These are phyloP conservation scores for Neolamprologus hecqui DNA, from an alignment of 2,113 vertebrate genomes.

Conservation along the genomic window DNA sequence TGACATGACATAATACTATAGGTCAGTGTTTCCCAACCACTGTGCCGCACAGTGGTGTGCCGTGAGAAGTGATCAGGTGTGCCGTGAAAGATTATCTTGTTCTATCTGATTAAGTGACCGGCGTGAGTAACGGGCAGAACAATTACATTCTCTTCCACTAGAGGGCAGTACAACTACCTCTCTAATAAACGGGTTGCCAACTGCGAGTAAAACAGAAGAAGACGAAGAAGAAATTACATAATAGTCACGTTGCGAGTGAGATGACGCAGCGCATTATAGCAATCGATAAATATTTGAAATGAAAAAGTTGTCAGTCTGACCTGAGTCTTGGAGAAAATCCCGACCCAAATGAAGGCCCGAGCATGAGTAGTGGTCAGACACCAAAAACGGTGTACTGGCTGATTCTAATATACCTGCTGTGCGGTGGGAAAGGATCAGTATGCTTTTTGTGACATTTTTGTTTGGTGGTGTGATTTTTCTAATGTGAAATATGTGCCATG, in stretches of 20 bases:
- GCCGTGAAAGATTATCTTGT: background rate
- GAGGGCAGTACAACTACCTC: background rate
- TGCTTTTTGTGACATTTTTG: background rate
- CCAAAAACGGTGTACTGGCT: background rate
- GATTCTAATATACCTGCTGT: background rate
- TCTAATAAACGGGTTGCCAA: background rate
- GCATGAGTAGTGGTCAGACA: background rate
- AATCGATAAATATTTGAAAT: background rate
- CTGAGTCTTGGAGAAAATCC: background rate
- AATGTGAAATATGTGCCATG: background rate
- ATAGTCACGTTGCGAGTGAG: background rate
- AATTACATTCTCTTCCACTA: background rate
- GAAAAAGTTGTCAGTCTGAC: background rate
- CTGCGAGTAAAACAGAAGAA: background rate
- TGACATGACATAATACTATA: background rate
- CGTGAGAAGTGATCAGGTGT: background rate
- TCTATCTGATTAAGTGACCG: background rate
- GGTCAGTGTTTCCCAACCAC: background rate
- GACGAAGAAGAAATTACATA: background rate
- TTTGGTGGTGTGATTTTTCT: background rate
- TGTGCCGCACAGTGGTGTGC: background rate
- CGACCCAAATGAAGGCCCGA: fast-evolving
- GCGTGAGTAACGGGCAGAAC: background rate
- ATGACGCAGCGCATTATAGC: background rate
- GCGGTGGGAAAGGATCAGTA: fast-evolving